Base-by-base conservation (phyloP, 2,113 vertebrate genomes). In the Sclerurus mexicanus region DNA sequence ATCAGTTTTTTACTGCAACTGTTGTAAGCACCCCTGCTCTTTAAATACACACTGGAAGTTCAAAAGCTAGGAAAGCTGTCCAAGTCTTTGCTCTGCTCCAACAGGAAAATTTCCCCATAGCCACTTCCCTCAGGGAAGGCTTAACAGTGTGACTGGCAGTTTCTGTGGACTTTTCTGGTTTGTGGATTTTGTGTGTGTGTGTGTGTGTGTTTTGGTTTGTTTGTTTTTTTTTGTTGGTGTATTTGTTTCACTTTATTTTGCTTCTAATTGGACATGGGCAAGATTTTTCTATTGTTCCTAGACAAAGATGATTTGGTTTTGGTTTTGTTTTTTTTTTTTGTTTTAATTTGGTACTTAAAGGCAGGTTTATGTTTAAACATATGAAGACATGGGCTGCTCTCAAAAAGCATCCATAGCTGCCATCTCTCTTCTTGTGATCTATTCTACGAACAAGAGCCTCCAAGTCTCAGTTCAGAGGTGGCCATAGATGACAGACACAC, bases 281-380 rank as follows among this genome's bases (percentile, higher is more conserved):
- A 85, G 62, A 85, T 50, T 93, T 89, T 85, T 87, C 67, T 88
- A 13, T 87, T 94, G 71, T 94, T 85, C 11, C 30, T 84, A 77
- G 63, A 77, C 50, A 91, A 91, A 91, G 56, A 72, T 69, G 8
- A 33, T 85, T 84, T 69, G 8, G 28, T 85, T 84, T 71, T 21
- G 21, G 15, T 50, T 27, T 5, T 14, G 28, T 39, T 46, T 33
- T 52, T 40, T 35, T 35, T 46, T n/a, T 53, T 50, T 30, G 19
- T 60, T 50, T 35, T 4, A 44, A 31, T 76, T 72, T 79, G 14
- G 4, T 64, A 27, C 14, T 82, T 40, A 44, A 74, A 89, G 55
- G 25, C 87, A 59, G 24, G 17, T 62, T 89, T 9, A 3, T 79
- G 6, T n/a, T 92, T 72, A 87, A 78, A 31, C 37, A 33, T n/a